Base-by-base conservation (phyloP, 2,113 vertebrate genomes). In the Sapayoa aenigma region DNA sequence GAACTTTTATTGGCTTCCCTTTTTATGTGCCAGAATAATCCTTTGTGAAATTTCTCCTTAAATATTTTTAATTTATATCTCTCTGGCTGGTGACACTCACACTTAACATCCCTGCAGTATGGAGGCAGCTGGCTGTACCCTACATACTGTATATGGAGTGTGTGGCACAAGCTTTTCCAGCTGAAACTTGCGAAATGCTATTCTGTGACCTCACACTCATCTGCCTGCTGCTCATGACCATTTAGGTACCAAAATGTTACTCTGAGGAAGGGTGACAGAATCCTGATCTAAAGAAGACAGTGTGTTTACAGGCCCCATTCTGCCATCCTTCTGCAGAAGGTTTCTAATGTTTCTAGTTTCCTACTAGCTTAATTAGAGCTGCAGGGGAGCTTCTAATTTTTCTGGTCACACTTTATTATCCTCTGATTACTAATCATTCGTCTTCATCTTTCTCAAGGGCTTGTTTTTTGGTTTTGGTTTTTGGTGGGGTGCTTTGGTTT, bases 371-470 rank as follows among this genome's bases (percentile, higher is more conserved):
- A 83, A 93, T 93, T 90, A 84, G 85, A 94, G 84, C 72, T 88
- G 79, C 79, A 74, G 85, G 72, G 68, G 18, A 93, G 60, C 68
- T 90, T 92, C 88, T 92, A 89, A 96, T 96, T 93, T 93, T 93
- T 95, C 80, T 84, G 68, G 76, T 94, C 85, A 87, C 60, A 78
- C 68, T 88, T 94, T 93, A 84, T 96, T 87, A 81, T 89, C 62
- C 56, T 83, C 59, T 76, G 84, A 95, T 94, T 94, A 85, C 56
- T 66, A 90, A 67, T 35, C n/a, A 87, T 93, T 88, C 84, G 42
- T 79, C 69, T 94, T 87, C 63, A 69, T 50, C 50, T 90, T 91
- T 89, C 68, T 59, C 31, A 33, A 37, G 46, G 27, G 12, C 11
- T 63, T 49, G 16, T 7, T 4, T 72, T 66, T 24, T 27, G 35